Evolutionary conservation across 2,888 invertebrate genomes (phyloP), one percentile per base, ranked within the genome.

Genomic region (Monopis laevigella): DNA sequence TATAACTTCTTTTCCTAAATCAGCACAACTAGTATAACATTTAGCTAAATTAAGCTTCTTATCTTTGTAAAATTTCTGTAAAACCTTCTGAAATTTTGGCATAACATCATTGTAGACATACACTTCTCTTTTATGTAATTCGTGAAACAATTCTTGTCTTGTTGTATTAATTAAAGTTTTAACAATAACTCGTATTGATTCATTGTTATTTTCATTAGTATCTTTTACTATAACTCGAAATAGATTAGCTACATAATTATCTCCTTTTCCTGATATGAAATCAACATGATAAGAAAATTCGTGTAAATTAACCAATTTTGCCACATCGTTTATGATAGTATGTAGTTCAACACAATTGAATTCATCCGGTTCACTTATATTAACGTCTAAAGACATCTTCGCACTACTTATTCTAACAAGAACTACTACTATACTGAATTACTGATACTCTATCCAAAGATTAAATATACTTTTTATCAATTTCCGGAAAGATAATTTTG

Each of bases 311-410:
- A 16, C 4, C 5, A 7, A 11, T 26, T 52, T 50, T 1, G 72
- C 69, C 1, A 68, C 56, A 42, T 61, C 53, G 55, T 65, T 45
- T 5, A 77, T 59, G 13, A 59, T 62, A 46, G 47, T 58, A 42
- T 78, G 77, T 4, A 78, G 55, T 59, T 74, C 69, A 14, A 51
- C 43, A 43, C 62, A 62, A 16, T 74, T 71, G 45, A 77, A 75
- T 42, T 75, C 75, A 26, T 74, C 75, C 2, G 73, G 70, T 55
- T 78, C 75, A 58, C 72, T 72, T 38, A 72, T 55, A 49, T 77
- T 71, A n/a, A 78, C 75, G 48, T 78, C 73, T 46, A 78, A 52
- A 54, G 77, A 78, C 77, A 78, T 77, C 51, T 51, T 63, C 13
- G 8, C 30, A 11, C 3, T 12, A 12, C 13, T 30, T n/a, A n/a